These are phyloP conservation scores for Diuraphis noxia DNA, from an alignment of 1,140 invertebrate species.

Conservation along the genomic window DNA sequence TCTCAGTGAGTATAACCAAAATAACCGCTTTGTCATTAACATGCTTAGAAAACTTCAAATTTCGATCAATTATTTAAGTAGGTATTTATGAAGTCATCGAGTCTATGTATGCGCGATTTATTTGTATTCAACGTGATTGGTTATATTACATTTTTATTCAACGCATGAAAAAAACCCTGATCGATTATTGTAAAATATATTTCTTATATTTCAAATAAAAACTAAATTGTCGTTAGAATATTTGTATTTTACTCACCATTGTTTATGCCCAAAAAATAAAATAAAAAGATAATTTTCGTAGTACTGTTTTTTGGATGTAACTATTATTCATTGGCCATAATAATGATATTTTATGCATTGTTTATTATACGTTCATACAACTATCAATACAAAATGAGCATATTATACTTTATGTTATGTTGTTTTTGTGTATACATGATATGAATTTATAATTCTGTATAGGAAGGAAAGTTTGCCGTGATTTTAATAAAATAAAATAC, in stretches of 20 bases:
- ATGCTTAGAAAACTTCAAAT: background rate
- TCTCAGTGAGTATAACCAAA: background rate
- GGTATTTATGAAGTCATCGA: background rate
- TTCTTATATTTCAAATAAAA: background rate
- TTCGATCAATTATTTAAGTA: background rate
- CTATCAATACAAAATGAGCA: background rate
- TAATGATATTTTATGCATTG: background rate
- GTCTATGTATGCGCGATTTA: background rate
- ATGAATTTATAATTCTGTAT: background rate
- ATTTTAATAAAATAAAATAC: background rate
- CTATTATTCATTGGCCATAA: background rate
- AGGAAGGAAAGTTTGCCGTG: background rate
- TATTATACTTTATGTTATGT: background rate
- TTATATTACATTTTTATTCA: background rate
- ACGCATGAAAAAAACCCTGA: too few species aligned
- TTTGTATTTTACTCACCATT: background rate
- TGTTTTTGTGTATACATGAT: background rate
- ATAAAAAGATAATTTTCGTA: background rate
- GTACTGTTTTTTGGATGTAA: background rate
- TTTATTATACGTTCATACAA: background rate
- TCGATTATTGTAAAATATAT: background rate
- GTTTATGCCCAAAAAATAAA: background rate
- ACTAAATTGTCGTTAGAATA: background rate
- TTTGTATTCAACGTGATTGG: background rate
- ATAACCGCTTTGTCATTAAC: background rate